Percentiles rank a stretch among this genome's conserved stretches.
These are phyloP conservation scores for Nemotelus nigrinus DNA, from an alignment of 2,888 invertebrate genomes.

Conservation along the genomic window DNA sequence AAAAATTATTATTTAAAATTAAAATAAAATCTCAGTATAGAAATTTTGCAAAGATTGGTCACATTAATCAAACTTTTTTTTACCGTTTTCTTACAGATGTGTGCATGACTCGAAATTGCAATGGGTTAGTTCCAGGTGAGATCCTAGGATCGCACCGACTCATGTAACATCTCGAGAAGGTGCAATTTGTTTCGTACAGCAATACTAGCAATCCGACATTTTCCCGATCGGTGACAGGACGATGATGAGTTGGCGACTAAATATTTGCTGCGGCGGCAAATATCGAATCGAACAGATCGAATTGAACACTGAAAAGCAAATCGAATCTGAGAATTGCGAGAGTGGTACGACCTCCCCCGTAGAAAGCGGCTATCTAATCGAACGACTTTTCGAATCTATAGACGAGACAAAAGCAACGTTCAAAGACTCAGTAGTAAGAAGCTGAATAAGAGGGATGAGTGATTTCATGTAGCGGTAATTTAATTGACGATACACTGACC, in stretches of 20 bases:
- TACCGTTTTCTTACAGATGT: background rate
- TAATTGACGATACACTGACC: background rate
- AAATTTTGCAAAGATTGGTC: too few relatives aligned
- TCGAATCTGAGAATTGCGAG: background rate
- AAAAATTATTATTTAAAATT: too few relatives aligned
- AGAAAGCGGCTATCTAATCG: slow-evolving; percentile 30
- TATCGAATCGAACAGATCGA: slow-evolving; percentile 55
- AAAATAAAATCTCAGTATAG: too few relatives aligned
- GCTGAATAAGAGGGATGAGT: slow-evolving; percentile 63
- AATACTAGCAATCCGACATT: background rate
- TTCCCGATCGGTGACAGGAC: slow-evolving; percentile 48
- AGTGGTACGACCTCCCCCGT: slow-evolving; percentile 9
- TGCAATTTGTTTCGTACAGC: too few relatives aligned
- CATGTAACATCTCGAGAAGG: background rate
- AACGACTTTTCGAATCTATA: slow-evolving; percentile 41
- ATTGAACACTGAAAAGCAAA: slow-evolving; percentile 40
- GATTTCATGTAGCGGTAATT: slow-evolving; percentile 66
- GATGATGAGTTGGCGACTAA: slow-evolving; percentile 55
- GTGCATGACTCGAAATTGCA: background rate
- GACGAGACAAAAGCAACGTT: slow-evolving; percentile 9
- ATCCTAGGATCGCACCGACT: slow-evolving; percentile 3
- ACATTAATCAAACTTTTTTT: background rate
- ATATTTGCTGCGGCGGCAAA: slow-evolving; percentile 54
- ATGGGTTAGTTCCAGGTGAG: slow-evolving; percentile 46
- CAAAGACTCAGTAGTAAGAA: slow-evolving; percentile 53